These are phyloP conservation scores for Pelobates cultripes DNA, from an alignment of 2,797 vertebrate genomes.

Conservation along the genomic window DNA sequence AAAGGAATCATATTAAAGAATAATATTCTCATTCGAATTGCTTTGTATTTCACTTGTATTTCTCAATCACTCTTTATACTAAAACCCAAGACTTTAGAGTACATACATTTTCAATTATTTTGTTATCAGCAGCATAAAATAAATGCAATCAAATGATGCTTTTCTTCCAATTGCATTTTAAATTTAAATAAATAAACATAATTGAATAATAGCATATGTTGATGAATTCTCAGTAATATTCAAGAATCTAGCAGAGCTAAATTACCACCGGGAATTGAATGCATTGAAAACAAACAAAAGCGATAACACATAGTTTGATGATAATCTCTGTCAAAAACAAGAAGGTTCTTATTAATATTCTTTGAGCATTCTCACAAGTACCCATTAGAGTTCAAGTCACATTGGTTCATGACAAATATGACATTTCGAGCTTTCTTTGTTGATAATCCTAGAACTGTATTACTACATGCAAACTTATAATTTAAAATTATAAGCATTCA, in stretches of 20 bases:
- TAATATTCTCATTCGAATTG: background rate
- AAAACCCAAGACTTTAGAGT: background rate
- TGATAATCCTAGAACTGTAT: constrained; percentile 2
- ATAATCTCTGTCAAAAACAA: constrained; percentile 4
- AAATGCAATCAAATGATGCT: background rate
- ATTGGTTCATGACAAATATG: constrained; percentile 1
- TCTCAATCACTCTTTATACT: background rate
- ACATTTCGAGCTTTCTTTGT: background rate
- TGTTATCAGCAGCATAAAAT: background rate
- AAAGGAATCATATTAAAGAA: background rate
- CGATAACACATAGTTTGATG: background rate
- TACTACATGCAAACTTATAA: background rate
- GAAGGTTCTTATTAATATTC: background rate
- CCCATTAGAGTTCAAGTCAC: background rate
- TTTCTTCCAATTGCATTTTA: constrained; percentile 5
- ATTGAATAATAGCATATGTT: background rate
- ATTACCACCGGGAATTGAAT: background rate
- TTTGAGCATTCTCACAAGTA: background rate
- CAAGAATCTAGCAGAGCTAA: background rate
- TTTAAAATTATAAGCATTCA: background rate
- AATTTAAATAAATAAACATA: background rate
- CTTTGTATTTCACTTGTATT: background rate
- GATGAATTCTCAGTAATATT: constrained; percentile 5
- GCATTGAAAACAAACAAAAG: background rate
- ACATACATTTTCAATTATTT: background rate